Conservation (phyloP, 2,797 vertebrate genomes). For the Platyrinchus mystaceus region DNA sequence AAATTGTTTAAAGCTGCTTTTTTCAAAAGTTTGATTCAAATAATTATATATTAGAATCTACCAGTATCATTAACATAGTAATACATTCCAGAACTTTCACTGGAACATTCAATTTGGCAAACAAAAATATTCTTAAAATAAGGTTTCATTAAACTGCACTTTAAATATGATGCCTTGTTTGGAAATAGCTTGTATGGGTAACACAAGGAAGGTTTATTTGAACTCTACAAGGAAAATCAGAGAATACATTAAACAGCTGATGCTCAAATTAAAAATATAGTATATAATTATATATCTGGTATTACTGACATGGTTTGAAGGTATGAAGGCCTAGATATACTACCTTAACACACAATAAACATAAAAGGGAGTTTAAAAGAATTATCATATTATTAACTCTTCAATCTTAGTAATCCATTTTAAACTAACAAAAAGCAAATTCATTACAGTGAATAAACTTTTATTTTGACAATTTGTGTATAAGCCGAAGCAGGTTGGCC, state of each 20-base stretch:
- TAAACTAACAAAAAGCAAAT: not conserved
- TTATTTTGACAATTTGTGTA: not conserved
- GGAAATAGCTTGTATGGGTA: slow-evolving; percentile 29
- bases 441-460: not conserved
- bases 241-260: slow-evolving; percentile 10
- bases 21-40: slow-evolving; percentile 70
- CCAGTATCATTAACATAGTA: slow-evolving; percentile 19
- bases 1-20: slow-evolving; percentile 60
- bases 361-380: not conserved
- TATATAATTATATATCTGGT: not conserved
- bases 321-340: not conserved
- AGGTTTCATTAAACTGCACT: slow-evolving; percentile 27
- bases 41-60: slow-evolving; percentile 63
- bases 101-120: slow-evolving; percentile 37
- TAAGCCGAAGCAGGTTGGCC: not conserved
- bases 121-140: slow-evolving; percentile 65
- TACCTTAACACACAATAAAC: not conserved
- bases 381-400: not conserved
- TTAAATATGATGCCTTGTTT: slow-evolving; percentile 50
- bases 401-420: not conserved
- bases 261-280: slow-evolving; percentile 11
- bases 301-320: not conserved
- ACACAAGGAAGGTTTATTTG: not conserved
- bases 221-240: not conserved
- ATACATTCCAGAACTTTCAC: slow-evolving; percentile 27